Evolutionary conservation across 2,888 invertebrate genomes (phyloP).

Genomic region (Pteria penguin): DNA sequence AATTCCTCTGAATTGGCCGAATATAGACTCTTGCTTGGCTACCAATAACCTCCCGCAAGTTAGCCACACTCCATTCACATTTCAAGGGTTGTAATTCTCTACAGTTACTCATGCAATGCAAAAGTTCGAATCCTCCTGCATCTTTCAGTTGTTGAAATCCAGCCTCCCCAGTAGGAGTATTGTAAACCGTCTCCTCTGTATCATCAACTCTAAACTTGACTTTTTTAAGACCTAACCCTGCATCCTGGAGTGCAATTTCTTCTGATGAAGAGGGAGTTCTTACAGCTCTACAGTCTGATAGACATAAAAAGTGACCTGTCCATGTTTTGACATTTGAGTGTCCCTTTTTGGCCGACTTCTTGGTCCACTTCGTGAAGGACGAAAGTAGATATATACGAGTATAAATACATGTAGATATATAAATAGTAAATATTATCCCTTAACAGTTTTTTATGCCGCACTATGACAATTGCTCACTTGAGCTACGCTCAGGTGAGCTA

Average conservation of each 20-base stretch:
- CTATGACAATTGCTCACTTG: no score
- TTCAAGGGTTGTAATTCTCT: constrained; percentile 10
- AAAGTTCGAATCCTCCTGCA: constrained; percentile 32
- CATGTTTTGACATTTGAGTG: constrained; percentile 27
- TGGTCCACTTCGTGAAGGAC: no score
- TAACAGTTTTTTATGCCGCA: no score
- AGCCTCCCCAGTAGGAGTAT: neutral
- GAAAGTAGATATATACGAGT: no score
- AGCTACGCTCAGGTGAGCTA: no score
- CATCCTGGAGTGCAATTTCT: constrained; percentile 4
- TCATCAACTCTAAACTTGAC: constrained; percentile 17
- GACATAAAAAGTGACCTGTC: constrained; percentile 28
- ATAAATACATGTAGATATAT: no score
- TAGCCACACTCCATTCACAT: constrained; percentile 19
- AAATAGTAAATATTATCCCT: no score
- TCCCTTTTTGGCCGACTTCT: no score
- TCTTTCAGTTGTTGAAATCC: constrained; percentile 15
- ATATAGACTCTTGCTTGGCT: constrained; percentile 36
- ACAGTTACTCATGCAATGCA: constrained; percentile 34
- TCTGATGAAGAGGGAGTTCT: neutral
- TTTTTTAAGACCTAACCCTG: constrained; percentile 29
- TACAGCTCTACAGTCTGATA: constrained; percentile 11
- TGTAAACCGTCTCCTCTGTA: constrained; percentile 3
- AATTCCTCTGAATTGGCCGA: constrained; percentile 31
- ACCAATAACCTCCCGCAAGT: constrained; percentile 14